phyloP scores from a whole-genome alignment of 2,113 vertebrate species.

The Corythornis madagascariensis region DNA sequence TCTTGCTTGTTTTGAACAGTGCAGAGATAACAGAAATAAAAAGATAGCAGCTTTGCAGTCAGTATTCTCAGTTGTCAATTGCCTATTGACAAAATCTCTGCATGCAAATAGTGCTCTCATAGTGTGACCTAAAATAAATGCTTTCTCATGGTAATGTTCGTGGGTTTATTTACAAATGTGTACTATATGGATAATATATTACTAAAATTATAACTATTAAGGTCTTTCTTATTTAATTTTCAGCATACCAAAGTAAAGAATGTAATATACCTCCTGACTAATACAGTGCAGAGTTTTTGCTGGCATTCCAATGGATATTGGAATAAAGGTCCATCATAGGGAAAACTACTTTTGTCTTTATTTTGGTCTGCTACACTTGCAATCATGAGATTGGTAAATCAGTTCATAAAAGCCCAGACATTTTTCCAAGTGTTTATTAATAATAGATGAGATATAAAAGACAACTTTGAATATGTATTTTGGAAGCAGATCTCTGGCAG shows the following conservation, averaged over 20 bases:
- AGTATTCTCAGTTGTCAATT: background rate
- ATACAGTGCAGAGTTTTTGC: background rate
- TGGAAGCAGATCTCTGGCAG: background rate
- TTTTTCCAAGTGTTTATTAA: background rate
- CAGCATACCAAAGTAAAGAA: background rate
- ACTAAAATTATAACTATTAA: background rate
- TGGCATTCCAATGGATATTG: background rate
- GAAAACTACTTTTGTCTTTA: background rate
- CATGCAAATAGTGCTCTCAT: background rate
- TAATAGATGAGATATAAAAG: background rate
- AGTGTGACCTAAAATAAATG: background rate
- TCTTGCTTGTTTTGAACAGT: background rate
- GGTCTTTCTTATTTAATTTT: background rate
- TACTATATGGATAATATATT: background rate
- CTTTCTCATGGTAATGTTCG: background rate
- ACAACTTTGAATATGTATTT: background rate
- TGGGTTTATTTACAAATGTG: background rate
- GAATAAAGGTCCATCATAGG: background rate
- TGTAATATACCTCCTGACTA: background rate
- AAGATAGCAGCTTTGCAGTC: background rate
- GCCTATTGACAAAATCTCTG: background rate
- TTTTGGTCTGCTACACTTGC: background rate
- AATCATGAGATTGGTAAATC: background rate
- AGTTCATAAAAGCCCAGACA: background rate
- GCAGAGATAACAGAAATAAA: background rate